Evolutionary conservation across 2,113 vertebrate genomes (phyloP), one percentile per base, ranked within the genome.

Genomic region (Triplophysa rosa): DNA sequence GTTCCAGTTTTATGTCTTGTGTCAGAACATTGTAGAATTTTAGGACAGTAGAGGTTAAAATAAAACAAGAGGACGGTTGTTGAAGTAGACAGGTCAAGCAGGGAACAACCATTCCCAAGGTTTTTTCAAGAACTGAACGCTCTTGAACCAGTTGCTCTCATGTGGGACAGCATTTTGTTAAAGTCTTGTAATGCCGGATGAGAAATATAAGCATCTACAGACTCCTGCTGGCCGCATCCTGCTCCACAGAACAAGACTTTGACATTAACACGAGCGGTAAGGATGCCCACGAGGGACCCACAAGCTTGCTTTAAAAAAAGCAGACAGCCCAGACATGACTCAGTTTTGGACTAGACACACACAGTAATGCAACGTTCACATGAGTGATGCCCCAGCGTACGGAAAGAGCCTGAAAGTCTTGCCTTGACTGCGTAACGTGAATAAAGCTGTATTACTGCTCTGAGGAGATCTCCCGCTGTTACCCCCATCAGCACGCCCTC

Each of bases 231-330:
- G 88, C 86, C 86, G 86, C 89, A 90, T 86, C 84, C 67, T 79
- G 82, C 84, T 86, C 86, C 19, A 23, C 84, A 87, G 88, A 90
- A 89, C 87, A 89, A 81, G 87, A 85, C 84, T 91, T 88, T 86
- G 89, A 88, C 89, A 90, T 91, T 87, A 91, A 90, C 87, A 82
- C 87, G 85, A 75, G 63, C 69, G 80, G 81, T 84, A 79, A 84
- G 85, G 45, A 84, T 52, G 62, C 80, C 78, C 68, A 78, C 37
- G 29, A 72, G 69, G 66, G 61, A 69, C 42, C 64, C 12, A 49
- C 13, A 52, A 67, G 65, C 47, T 58, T 23, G 47, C 61, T 63
- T 65, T 61, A 71, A 67, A 81, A 84, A 87, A 81, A 77, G 59
- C 56, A 21, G 69, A 76, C 59, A 70, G 56, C 40, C 58, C n/a